These are phyloP conservation scores for Camponotus fellah DNA, from an alignment of 2,888 invertebrate genomes.

Conservation along the genomic window DNA sequence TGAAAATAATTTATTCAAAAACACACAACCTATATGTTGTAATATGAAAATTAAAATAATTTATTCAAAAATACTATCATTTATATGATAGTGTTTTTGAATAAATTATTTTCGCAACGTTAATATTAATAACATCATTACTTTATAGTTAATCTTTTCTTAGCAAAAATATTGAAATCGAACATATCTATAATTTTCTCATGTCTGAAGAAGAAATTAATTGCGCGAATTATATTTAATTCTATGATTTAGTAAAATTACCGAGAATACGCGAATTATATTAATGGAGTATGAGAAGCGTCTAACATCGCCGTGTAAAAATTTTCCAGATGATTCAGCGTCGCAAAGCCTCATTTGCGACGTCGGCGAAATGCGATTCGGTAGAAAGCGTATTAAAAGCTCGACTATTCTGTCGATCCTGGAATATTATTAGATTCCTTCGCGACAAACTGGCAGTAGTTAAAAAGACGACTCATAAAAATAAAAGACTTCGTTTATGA, in stretches of 20 bases:
- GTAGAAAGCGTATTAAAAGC: constrained; percentile 61
- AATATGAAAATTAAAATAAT: no score
- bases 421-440: constrained; percentile 70
- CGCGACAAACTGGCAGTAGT: constrained; percentile 66
- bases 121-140: background rate
- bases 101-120: no score
- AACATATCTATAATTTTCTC: background rate
- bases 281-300: background rate
- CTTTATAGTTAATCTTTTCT: background rate
- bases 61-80: no score
- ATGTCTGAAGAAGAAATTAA: background rate
- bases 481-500: constrained; percentile 50
- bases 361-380: constrained; percentile 65
- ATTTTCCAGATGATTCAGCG: constrained; percentile 39
- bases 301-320: constrained; percentile 36
- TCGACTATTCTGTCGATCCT: constrained; percentile 60
- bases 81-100: no score
- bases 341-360: constrained; percentile 70
- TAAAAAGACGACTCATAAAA: constrained; percentile 57
- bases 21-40: no score
- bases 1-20: background rate
- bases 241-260: background rate
- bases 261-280: background rate
- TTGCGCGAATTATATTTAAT: background rate
- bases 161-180: background rate